These are phyloP conservation scores for Tetragonula clypearis DNA, from an alignment of 1,140 invertebrate genomes.

Conservation along the genomic window DNA sequence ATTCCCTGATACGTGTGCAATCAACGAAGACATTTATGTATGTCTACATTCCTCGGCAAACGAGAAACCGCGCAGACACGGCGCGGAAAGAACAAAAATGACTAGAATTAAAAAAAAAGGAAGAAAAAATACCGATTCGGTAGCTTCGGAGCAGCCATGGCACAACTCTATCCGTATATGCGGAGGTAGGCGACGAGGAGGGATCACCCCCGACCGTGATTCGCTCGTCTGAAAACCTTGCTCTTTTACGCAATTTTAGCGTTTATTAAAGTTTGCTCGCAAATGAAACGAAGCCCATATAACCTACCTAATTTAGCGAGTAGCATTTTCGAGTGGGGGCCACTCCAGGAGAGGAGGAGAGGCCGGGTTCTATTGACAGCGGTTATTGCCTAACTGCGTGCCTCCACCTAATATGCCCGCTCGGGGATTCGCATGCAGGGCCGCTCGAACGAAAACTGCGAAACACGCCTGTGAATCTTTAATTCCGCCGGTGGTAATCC, in stretches of 20 bases:
- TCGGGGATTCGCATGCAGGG: constrained; percentile 76
- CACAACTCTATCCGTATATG: constrained; percentile 35
- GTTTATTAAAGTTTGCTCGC: constrained; percentile 83
- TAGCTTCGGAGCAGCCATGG: constrained; percentile 25
- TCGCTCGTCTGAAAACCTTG: constrained; percentile 82
- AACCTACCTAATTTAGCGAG: constrained; percentile 83
- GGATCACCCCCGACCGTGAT: constrained; percentile 71
- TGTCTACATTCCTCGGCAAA: constrained; percentile 22
- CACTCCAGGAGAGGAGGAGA: constrained; percentile 67
- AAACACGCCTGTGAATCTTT: constrained; percentile 79
- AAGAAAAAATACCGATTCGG: constrained; percentile 33
- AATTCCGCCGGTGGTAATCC: constrained; percentile 73
- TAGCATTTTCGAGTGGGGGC: constrained; percentile 81
- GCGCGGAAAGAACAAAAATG: not conserved
- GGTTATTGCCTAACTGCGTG: constrained; percentile 83
- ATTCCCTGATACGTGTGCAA: not conserved
- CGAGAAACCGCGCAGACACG: not conserved
- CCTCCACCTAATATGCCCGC: constrained; percentile 82
- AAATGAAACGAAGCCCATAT: constrained; percentile 83
- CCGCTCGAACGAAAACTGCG: constrained; percentile 77
- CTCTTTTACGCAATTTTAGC: constrained; percentile 83
- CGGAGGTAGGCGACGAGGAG: constrained; percentile 51
- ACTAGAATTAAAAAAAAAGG: not conserved
- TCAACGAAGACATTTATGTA: not conserved
- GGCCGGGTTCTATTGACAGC: constrained; percentile 81